These are phyloP conservation scores for Leucosticte australis DNA, from an alignment of 2,113 vertebrate genomes.

Conservation along the genomic window DNA sequence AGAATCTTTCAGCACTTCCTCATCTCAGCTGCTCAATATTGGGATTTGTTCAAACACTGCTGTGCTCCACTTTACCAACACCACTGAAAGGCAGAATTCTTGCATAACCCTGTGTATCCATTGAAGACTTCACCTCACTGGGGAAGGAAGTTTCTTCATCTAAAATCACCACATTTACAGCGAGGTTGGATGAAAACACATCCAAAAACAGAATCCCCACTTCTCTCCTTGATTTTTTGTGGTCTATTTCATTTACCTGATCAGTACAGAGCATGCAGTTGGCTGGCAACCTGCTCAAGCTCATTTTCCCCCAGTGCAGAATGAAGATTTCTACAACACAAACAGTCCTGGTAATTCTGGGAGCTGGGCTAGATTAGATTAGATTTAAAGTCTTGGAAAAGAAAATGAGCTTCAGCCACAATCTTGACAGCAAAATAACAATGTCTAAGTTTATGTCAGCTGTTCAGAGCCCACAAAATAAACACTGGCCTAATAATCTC, in stretches of 20 bases:
- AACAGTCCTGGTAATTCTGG: neutral
- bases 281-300: neutral
- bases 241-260: neutral
- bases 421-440: slow-evolving; percentile 38
- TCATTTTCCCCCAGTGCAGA: neutral
- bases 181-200: neutral
- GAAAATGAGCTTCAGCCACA: slow-evolving; percentile 6
- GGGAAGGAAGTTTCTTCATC: neutral
- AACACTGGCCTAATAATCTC: slow-evolving; percentile 39
- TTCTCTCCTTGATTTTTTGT: neutral
- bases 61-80: neutral
- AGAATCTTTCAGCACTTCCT: neutral
- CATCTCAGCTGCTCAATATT: neutral
- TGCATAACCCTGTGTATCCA: neutral
- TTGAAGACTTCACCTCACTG: neutral
- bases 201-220: neutral
- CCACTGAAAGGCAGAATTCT: neutral
- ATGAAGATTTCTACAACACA: neutral
- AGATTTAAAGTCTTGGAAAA: neutral
- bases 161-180: neutral
- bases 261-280: neutral
- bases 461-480: slow-evolving; percentile 2
- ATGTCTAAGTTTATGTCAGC: neutral
- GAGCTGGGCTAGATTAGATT: neutral
- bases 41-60: neutral